Percentiles rank a stretch among this genome's conserved stretches.
Conservation (phyloP, 2,888 invertebrate genomes). For the Hemistola chrysoprasaria region DNA sequence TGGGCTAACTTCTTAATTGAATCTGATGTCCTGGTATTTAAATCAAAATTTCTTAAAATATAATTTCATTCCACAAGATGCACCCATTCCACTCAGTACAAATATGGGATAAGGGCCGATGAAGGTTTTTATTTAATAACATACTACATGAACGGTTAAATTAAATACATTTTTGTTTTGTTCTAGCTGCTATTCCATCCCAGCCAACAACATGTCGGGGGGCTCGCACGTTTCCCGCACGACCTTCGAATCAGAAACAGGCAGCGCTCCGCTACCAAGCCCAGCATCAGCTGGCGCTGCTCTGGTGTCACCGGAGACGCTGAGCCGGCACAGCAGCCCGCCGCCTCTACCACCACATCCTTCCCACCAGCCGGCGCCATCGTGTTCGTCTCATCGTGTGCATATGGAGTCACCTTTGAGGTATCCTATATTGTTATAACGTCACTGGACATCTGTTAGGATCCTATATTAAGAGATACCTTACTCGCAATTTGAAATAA, state of each 20-base stretch:
- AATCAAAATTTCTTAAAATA: too few relatives aligned
- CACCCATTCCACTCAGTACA: too few relatives aligned
- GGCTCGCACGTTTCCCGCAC: slow-evolving; percentile 82
- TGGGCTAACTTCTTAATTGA: too few relatives aligned
- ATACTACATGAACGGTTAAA: too few relatives aligned
- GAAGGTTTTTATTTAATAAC: too few relatives aligned
- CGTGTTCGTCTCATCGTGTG: slow-evolving; percentile 78
- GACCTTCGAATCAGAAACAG: slow-evolving; percentile 73
- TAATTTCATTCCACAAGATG: too few relatives aligned
- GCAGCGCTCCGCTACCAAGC: slow-evolving; percentile 85
- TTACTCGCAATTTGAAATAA: too few relatives aligned
- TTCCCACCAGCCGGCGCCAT: slow-evolving; percentile 74
- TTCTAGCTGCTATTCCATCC: slow-evolving; percentile 83
- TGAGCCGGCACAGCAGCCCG: slow-evolving; percentile 84
- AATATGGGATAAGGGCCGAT: too few relatives aligned
- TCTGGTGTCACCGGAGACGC: slow-evolving; percentile 88
- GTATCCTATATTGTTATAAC: slow-evolving; percentile 51
- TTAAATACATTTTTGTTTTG: slow-evolving; percentile 28
- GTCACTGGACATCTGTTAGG: too few relatives aligned
- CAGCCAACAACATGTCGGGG: slow-evolving; percentile 84
- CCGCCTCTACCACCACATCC: slow-evolving; percentile 81
- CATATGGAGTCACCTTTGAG: slow-evolving; percentile 80
- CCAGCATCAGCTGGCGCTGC: slow-evolving; percentile 89
- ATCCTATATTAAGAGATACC: too few relatives aligned
- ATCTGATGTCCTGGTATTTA: too few relatives aligned